Base-by-base conservation (phyloP, 2,888 invertebrate species). In the Drosophila eohydei region DNA sequence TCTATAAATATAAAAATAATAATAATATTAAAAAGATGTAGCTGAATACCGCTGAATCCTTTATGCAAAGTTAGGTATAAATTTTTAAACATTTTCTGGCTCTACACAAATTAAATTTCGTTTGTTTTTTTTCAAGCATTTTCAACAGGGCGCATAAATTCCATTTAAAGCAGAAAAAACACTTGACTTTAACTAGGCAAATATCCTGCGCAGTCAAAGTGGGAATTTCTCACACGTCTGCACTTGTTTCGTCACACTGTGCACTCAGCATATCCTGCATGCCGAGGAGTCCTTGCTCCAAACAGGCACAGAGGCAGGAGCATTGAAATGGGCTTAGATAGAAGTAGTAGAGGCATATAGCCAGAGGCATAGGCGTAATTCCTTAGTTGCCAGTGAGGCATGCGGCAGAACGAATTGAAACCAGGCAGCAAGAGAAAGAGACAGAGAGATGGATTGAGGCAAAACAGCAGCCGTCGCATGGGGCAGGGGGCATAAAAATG, bases 331-430 rank as follows among this genome's bases (percentile, higher is more conserved):
- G 36, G 38, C 38, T 38, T 38, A 38, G n/a, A 38, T 3, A 16
- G 48, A 11, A 41, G 40, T 30, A 6, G 44, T 41, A 34, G 16
- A 41, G 41, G 16, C 55, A 21, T 41, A 21, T 21, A 11, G 41
- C 6, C 65, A 4, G 8, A 46, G 26, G n/a, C 64, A 80, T 62
- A 51, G 75, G 68, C 84, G 74, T 71, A 74, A 88, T 82, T 83
- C 90, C 86, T 78, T 55, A 55, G 64, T 74, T 79, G 77, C 68
- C 81, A 84, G 70, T 74, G 87, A 84, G 72, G 84, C 79, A 64
- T 74, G 75, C 68, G 57, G 79, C 89, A 86, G 83, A 86, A 88
- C 90, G 77, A 89, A 89, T 89, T 81, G 87, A 80, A 77, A 75
- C 55, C 54, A 59, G 51, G 16, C 54, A 54, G 38, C 36, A 21